phyloP scores from a whole-genome alignment of 2,113 vertebrate genomes.

The Equus quagga region DNA sequence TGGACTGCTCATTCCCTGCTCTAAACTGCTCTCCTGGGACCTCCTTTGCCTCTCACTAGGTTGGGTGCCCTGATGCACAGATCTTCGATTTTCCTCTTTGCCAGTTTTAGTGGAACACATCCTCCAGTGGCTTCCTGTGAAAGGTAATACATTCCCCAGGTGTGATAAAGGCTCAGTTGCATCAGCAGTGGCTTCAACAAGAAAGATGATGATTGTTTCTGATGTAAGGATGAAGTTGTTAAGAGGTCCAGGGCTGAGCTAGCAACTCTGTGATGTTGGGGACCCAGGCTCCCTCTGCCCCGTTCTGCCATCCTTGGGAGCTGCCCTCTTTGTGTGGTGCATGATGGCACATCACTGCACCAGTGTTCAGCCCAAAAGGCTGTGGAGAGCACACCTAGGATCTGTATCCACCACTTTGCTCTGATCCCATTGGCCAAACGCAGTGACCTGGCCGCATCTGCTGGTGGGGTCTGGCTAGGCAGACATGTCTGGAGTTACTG shows the following conservation, averaged over 20 bases:
- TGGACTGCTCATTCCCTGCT: not conserved
- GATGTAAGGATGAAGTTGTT: rapidly evolving
- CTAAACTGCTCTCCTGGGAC: not conserved
- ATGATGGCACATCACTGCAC: rapidly evolving
- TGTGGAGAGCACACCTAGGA: not conserved
- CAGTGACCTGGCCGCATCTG: not conserved
- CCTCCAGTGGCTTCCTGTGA: not conserved
- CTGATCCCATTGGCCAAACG: not conserved
- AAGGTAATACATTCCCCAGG: too few species aligned
- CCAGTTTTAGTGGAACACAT: not conserved
- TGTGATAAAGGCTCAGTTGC: not conserved
- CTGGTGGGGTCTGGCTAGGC: not conserved
- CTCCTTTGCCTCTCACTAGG: not conserved
- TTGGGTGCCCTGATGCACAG: not conserved
- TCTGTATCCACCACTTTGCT: not conserved
- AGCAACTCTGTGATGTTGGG: not conserved
- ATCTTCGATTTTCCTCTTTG: not conserved
- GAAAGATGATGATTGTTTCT: not conserved
- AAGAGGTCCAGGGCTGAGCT: not conserved
- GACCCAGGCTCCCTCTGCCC: not conserved
- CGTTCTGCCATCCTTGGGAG: rapidly evolving
- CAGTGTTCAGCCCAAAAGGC: not conserved
- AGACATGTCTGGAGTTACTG: rapidly evolving
- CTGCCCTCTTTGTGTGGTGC: too few species aligned
- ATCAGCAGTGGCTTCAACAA: not conserved